Evolutionary conservation across 2,113 vertebrate species (phyloP).

Genomic region (Pachycephala philippinensis): DNA sequence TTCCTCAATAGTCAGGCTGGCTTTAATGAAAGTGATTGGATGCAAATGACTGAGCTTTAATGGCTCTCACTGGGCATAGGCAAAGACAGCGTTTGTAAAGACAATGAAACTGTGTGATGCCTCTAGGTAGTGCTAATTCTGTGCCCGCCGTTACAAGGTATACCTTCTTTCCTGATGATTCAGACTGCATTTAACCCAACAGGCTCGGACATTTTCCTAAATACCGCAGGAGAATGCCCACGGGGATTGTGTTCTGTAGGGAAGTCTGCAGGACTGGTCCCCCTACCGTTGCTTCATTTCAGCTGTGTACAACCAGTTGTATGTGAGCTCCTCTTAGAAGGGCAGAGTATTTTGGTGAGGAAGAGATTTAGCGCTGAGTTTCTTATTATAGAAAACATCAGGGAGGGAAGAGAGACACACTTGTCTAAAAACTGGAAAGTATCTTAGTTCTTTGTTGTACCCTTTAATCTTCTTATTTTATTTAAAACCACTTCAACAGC

Average conservation of each 20-base stretch:
- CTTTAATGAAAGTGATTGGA: not conserved
- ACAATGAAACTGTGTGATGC: not conserved
- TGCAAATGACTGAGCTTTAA: not conserved
- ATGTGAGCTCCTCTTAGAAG: not conserved
- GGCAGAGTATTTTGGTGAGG: not conserved
- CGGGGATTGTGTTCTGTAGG: not conserved
- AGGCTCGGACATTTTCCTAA: not conserved
- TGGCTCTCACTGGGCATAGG: not conserved
- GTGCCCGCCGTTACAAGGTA: accelerated
- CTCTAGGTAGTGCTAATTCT: not conserved
- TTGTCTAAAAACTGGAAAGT: conserved; percentile 17
- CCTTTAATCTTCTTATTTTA: conserved; percentile 54
- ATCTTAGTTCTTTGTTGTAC: conserved; percentile 28
- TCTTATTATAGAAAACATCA: conserved; percentile 2
- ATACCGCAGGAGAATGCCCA: not conserved
- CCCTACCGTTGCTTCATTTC: not conserved
- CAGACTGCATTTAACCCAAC: not conserved
- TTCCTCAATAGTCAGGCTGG: not conserved
- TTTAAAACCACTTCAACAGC: conserved; percentile 34
- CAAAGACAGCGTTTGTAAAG: not conserved
- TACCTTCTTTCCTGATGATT: not conserved
- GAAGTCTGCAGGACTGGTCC: not conserved
- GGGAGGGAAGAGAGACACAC: not conserved
- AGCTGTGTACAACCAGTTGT: not conserved
- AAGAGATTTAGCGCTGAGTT: not conserved